A percentile compares a stretch with the other conserved stretches of the same genome.
phyloP scores from a whole-genome alignment of 2,888 invertebrate species.

The Polydrusus pterygomalis region DNA sequence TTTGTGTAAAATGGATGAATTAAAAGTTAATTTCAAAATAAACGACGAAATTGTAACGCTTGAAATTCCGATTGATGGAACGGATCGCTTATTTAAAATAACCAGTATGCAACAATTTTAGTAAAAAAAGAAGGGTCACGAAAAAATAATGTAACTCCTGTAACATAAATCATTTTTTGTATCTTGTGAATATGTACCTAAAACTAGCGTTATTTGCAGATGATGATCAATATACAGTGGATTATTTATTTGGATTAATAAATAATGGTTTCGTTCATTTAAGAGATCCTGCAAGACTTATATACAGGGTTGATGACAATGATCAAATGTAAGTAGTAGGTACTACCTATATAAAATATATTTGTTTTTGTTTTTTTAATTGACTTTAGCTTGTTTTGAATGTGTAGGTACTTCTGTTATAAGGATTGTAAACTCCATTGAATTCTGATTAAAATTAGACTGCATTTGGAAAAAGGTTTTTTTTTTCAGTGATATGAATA shows the following conservation, averaged over 20 bases:
- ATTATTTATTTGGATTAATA: constrained; percentile 8
- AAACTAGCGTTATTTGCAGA: constrained; percentile 7
- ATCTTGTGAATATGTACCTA: neutral
- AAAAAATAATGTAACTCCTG: neutral
- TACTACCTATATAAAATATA: neutral
- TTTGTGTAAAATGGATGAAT: constrained; percentile 2
- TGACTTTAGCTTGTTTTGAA: neutral
- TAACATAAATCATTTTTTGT: neutral
- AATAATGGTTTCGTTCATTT: constrained; percentile 9
- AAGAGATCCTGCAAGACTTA: constrained; percentile 3
- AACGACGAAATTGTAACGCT: constrained; percentile 10
- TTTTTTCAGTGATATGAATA: constrained; percentile 13
- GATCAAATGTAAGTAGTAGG: constrained; percentile 8
- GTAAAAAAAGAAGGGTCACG: neutral
- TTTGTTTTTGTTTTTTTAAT: no score
- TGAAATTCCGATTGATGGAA: neutral
- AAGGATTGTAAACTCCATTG: neutral
- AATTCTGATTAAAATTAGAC: constrained; percentile 5
- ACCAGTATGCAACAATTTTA: constrained; percentile 1
- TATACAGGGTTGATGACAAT: constrained; percentile 9
- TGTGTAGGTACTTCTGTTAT: constrained; percentile 2
- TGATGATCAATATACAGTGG: constrained; percentile 16
- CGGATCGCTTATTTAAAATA: neutral
- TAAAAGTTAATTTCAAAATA: neutral
- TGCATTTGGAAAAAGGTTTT: neutral